Conservation (phyloP, 1,140 invertebrate species). For the Dreissena rostriformis region DNA sequence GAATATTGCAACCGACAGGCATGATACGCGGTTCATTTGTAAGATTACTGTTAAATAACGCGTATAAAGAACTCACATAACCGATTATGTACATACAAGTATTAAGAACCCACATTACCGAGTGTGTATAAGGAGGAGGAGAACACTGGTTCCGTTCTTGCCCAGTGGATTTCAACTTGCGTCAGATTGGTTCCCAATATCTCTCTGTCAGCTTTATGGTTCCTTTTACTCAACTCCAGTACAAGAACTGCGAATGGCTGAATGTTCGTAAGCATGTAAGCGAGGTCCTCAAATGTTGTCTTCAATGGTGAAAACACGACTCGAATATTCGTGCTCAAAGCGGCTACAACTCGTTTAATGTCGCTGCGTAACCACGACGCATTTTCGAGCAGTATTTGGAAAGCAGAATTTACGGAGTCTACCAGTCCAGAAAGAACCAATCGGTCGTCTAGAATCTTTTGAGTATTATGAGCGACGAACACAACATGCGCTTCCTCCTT, state of each 20-base stretch:
- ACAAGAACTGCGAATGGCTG: conserved; percentile 16
- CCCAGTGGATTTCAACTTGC: conserved; percentile 21
- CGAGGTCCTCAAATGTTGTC: not conserved
- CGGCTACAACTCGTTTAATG: conserved; percentile 1
- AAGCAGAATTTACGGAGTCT: conserved; percentile 3
- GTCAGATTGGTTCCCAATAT: not conserved
- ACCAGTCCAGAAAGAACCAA: not conserved
- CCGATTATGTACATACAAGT: not conserved
- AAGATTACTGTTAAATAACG: too few species aligned
- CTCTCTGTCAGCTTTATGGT: not conserved
- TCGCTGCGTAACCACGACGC: conserved; percentile 3
- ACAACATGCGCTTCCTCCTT: conserved; percentile 31
- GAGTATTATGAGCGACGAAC: conserved; percentile 18
- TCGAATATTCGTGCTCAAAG: conserved; percentile 1
- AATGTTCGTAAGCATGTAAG: not conserved
- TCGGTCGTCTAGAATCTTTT: conserved; percentile 8
- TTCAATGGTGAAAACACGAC: conserved; percentile 23
- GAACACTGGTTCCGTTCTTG: not conserved
- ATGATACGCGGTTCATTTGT: too few species aligned
- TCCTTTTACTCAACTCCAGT: conserved; percentile 6
- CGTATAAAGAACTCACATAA: not conserved
- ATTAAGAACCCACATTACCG: not conserved
- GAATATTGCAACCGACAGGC: too few species aligned
- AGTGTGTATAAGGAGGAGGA: conserved; percentile 13
- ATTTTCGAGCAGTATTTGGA: not conserved